Percentiles rank a stretch among this genome's conserved stretches.
phyloP scores from a whole-genome alignment of 2,113 vertebrate genomes.

The Channa maculata region DNA sequence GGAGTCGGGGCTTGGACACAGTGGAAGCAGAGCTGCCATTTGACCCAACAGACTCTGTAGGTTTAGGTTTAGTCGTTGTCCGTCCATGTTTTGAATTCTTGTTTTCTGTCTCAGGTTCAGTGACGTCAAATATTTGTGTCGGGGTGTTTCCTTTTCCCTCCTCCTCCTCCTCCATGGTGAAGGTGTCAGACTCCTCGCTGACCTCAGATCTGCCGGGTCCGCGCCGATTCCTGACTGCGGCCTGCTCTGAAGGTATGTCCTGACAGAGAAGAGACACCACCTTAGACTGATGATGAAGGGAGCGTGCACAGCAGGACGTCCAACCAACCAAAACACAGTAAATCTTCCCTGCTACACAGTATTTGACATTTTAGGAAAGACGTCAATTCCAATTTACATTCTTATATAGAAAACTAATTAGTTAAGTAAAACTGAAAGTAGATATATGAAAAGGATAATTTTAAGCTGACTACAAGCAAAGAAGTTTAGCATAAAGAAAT shows the following conservation, averaged over 20 bases:
- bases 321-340: too few species aligned
- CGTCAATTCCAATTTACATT: too few species aligned
- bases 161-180: not conserved
- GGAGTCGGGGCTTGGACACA: constrained; percentile 13
- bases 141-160: not conserved
- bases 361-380: too few species aligned
- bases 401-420: too few species aligned
- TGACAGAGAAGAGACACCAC: not conserved
- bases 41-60: not conserved
- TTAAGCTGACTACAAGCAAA: too few species aligned
- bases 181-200: constrained; percentile 7
- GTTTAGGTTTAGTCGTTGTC: not conserved
- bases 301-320: too few species aligned
- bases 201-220: not conserved
- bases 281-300: too few species aligned
- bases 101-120: not conserved
- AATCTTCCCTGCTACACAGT: too few species aligned
- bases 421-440: too few species aligned
- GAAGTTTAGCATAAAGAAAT: too few species aligned
- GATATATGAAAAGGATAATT: too few species aligned
- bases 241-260: constrained; percentile 11
- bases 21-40: accelerated
- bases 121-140: accelerated
- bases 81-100: not conserved
- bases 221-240: not conserved